Base-by-base conservation (phyloP, 2,888 invertebrate species). In the Copidosoma aretas region DNA sequence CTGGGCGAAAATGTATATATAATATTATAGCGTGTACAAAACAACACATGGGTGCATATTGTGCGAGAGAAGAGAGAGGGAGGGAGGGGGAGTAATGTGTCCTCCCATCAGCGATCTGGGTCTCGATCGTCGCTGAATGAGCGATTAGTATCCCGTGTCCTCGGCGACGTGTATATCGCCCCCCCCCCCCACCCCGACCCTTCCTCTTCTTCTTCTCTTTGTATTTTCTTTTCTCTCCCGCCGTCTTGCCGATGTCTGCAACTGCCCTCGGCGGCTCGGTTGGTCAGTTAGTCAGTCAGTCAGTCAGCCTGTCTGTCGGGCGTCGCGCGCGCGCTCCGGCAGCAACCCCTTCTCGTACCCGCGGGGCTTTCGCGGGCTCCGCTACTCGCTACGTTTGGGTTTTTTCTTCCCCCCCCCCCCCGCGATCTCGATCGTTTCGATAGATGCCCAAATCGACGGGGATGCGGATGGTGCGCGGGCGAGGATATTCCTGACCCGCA, bases 101-200 rank as follows among this genome's bases (percentile, higher is more conserved):
- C n/a, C n/a, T n/a, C n/a, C n/a, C n/a, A 17, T 25, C 75, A 75
- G 75, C 75, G 70, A 72, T 71, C 75, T 73, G 71, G 76, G 10
- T 59, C 32, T 68, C 75, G 77, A 78, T 78, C 79, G 76, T 78
- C 79, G 76, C 77, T 77, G 78, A 80, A 77, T 79, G 80, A 80
- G 74, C 82, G 80, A 83, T 81, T 82, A 81, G 80, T 82, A 81
- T 82, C 80, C 75, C 78, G 77, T 82, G 80, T 81, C 81, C 64
- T 24, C 52, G 52, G 21, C 3, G 21, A 10, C 8, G 53, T 39
- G 41, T 19, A 10, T n/a, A 56, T 21, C 49, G 49, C n/a, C 12
- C 21, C 25, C 25, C 17, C 56, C 3, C 1, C 17, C 5, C 46
- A 15, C 8, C n/a, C 10, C 49, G 1, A 8, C 19, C 46, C 56